Evolutionary conservation across 1,140 invertebrate genomes (phyloP).

Genomic region (Mamestra configurata): DNA sequence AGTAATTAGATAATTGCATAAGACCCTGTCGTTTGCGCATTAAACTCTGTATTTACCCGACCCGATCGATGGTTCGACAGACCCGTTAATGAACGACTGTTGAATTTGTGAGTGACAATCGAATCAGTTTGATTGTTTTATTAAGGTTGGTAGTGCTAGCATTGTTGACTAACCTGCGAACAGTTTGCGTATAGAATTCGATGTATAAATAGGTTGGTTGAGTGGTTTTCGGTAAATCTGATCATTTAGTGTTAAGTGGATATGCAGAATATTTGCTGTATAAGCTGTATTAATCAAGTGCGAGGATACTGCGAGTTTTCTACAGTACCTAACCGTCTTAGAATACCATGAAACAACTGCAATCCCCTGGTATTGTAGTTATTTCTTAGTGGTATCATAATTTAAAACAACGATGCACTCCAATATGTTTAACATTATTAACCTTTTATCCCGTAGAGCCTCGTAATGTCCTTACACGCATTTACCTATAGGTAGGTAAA

Average conservation of each 20-base stretch:
- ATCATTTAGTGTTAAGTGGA: not conserved
- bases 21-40: constrained; percentile 56
- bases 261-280: not conserved
- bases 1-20: constrained; percentile 83
- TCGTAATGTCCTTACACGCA: too few species aligned
- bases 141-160: constrained; percentile 22
- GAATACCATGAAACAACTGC: too few species aligned
- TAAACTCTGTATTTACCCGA: constrained; percentile 20
- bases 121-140: constrained; percentile 45
- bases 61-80: constrained; percentile 35
- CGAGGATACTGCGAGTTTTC: too few species aligned
- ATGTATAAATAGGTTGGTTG: not conserved
- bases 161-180: constrained; percentile 6
- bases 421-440: not conserved
- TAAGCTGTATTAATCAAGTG: not conserved
- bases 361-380: too few species aligned
- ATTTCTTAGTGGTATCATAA: not conserved
- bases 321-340: too few species aligned
- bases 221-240: constrained; percentile 7
- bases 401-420: not conserved
- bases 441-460: too few species aligned
- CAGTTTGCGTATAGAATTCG: constrained; percentile 26
- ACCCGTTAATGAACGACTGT: constrained; percentile 44
- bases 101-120: constrained; percentile 41
- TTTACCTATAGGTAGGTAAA: not conserved